A percentile compares a stretch with the other conserved stretches of the same genome.
Conservation (phyloP, 2,113 vertebrate species). For the Micromys minutus region DNA sequence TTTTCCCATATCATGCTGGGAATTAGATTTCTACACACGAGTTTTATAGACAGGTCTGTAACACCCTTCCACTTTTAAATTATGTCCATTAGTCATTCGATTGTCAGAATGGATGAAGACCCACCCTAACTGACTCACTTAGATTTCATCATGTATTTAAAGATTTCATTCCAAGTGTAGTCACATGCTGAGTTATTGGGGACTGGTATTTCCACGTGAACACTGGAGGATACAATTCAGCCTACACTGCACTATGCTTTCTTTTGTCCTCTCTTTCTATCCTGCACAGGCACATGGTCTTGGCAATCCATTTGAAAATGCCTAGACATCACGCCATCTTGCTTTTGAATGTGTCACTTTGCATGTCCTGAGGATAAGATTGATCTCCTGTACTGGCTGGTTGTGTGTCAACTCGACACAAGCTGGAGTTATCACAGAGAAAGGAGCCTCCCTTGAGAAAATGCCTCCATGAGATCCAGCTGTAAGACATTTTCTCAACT, state of each 20-base stretch:
- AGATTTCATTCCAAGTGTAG: background rate
- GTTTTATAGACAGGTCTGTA: background rate
- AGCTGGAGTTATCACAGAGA: too few species aligned
- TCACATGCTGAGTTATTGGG: background rate
- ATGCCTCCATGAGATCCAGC: too few species aligned
- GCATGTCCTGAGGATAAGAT: background rate
- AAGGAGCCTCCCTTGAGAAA: too few species aligned
- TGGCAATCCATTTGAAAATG: background rate
- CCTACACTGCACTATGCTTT: too few species aligned
- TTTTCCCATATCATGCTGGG: too few species aligned
- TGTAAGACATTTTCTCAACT: too few species aligned
- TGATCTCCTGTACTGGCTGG: too few species aligned
- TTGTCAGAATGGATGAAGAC: background rate
- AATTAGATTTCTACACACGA: background rate
- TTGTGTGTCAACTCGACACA: too few species aligned
- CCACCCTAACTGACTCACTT: background rate
- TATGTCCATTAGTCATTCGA: background rate
- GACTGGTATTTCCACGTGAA: background rate
- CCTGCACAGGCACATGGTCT: background rate
- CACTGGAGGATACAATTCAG: background rate
- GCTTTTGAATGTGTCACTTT: background rate
- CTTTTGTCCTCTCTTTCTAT: background rate
- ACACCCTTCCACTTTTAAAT: background rate
- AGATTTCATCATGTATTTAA: constrained; percentile 1
- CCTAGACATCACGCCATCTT: background rate